phyloP scores from a whole-genome alignment of 2,113 vertebrate genomes.

The Microtus oregoni region DNA sequence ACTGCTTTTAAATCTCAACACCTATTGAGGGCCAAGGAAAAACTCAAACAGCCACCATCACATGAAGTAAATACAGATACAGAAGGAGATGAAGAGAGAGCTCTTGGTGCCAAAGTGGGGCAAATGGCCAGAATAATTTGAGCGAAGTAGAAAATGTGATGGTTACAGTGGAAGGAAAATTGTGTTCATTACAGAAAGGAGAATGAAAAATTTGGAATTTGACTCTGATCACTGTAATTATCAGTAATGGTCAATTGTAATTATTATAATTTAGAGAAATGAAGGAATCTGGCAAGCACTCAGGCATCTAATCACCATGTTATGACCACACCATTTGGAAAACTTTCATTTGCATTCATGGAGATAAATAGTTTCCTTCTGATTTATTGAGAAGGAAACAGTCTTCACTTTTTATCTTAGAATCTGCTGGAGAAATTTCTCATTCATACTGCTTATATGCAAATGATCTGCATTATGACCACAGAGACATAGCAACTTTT shows the following conservation, averaged over 20 bases:
- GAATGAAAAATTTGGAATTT: conserved; percentile 67
- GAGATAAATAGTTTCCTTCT: conserved; percentile 65
- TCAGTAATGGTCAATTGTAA: conserved; percentile 73
- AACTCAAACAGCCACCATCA: neutral
- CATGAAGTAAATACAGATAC: neutral
- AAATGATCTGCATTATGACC: conserved; percentile 15
- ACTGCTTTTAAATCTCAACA: neutral
- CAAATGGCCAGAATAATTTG: conserved; percentile 21
- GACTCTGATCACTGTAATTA: conserved; percentile 63
- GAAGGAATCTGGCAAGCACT: conserved; percentile 55
- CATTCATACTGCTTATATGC: conserved; percentile 55
- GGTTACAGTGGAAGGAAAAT: neutral
- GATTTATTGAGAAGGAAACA: conserved; percentile 69
- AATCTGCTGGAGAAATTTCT: conserved; percentile 61
- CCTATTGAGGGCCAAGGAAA: neutral
- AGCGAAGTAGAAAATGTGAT: neutral
- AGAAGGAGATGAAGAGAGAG: neutral
- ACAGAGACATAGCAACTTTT: neutral
- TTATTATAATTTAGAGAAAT: conserved; percentile 79
- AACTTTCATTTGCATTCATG: conserved; percentile 70
- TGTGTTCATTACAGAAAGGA: conserved; percentile 5
- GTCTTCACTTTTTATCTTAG: conserved; percentile 60
- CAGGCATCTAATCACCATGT: conserved; percentile 66
- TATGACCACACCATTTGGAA: conserved; percentile 78
- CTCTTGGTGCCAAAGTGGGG: neutral